Evolutionary conservation across 1,140 invertebrate species (phyloP).

Genomic region (Portunus trituberculatus): DNA sequence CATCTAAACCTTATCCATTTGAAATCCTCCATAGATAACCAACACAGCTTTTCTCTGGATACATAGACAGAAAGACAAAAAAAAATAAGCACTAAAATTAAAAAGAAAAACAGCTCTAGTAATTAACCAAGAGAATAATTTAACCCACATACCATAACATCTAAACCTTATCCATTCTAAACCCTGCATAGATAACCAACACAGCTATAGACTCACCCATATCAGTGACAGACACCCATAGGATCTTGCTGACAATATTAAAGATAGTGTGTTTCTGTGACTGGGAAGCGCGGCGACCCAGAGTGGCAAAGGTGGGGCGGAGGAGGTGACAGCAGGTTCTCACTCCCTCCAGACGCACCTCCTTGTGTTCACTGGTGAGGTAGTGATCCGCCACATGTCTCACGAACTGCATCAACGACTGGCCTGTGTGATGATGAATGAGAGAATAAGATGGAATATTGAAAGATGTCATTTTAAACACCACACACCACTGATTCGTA

Average conservation of each 20-base stretch:
- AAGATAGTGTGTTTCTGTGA: constrained; percentile 84
- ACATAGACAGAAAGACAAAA: no score
- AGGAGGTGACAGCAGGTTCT: constrained; percentile 94
- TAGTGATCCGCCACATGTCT: constrained; percentile 95
- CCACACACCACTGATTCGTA: no score
- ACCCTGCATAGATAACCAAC: neutral
- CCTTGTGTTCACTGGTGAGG: constrained; percentile 93
- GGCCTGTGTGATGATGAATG: constrained; percentile 83
- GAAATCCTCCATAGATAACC: neutral
- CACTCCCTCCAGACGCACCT: constrained; percentile 96
- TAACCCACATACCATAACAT: no score
- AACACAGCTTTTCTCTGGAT: neutral
- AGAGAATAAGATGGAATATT: constrained; percentile 37
- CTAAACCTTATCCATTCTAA: no score
- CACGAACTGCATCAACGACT: constrained; percentile 92
- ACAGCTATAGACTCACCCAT: constrained; percentile 82
- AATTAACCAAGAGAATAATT: no score
- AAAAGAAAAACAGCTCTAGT: no score
- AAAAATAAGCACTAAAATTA: no score
- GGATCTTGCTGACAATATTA: constrained; percentile 93
- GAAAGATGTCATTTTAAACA: neutral
- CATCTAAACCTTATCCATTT: no score
- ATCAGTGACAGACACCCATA: constrained; percentile 97
- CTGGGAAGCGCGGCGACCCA: constrained; percentile 42
- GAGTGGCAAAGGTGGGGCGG: constrained; percentile 67